Evolutionary conservation across 2,797 vertebrate genomes (phyloP).

Genomic region (Mormyrops boulengeri): DNA sequence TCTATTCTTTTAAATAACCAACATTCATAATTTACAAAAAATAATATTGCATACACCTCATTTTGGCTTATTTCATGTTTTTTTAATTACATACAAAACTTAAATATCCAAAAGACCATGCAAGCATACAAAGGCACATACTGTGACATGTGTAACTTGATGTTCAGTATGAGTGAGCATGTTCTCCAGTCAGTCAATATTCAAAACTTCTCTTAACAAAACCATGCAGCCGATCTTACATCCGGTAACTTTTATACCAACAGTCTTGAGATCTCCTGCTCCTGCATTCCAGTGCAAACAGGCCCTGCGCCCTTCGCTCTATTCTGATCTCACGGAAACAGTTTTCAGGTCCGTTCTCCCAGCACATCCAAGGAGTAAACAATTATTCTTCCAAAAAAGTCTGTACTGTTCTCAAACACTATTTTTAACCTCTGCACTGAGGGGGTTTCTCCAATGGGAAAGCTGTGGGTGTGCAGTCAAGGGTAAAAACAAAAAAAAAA

Average conservation of each 20-base stretch:
- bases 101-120: background rate
- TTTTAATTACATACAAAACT: background rate
- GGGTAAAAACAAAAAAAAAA: conserved; percentile 50
- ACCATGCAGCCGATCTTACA: background rate
- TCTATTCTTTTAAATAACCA: background rate
- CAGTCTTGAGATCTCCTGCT: background rate
- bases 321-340: conserved; percentile 7
- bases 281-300: background rate
- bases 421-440: conserved; percentile 76
- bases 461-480: conserved; percentile 76
- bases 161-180: background rate
- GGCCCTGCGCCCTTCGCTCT: background rate
- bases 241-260: background rate
- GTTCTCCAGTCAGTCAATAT: background rate
- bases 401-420: conserved; percentile 79
- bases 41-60: background rate
- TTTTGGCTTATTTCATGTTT: background rate
- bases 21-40: background rate
- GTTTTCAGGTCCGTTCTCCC: conserved; percentile 64
- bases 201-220: background rate
- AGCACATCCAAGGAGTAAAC: conserved; percentile 82
- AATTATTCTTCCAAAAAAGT: conserved; percentile 91
- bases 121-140: background rate
- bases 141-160: background rate
- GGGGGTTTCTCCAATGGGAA: conserved; percentile 70